These are phyloP conservation scores for Sternotherus odoratus DNA, from an alignment of 2,797 vertebrate genomes.

Conservation along the genomic window DNA sequence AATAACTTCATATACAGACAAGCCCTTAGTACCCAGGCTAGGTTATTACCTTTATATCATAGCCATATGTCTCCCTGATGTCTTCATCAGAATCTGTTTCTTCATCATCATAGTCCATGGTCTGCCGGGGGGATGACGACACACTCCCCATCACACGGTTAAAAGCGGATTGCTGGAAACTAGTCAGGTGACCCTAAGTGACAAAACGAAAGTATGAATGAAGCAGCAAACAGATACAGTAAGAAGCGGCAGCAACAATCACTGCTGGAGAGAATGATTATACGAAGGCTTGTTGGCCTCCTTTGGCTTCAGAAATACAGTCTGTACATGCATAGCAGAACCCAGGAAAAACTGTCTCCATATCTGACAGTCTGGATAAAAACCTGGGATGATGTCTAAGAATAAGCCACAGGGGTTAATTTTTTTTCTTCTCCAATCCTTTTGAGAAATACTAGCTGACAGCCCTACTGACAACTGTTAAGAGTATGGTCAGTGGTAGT, in stretches of 20 bases:
- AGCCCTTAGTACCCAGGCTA: neutral
- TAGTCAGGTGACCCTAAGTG: constrained; percentile 94
- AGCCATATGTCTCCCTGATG: constrained; percentile 95
- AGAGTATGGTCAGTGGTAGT: neutral
- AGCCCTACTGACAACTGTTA: neutral
- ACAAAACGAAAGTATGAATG: neutral
- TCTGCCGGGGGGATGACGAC: constrained; percentile 91
- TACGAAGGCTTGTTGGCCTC: neutral
- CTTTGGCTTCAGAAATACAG: neutral
- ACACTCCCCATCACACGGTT: constrained; percentile 86
- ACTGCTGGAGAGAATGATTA: neutral
- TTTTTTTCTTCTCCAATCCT: neutral
- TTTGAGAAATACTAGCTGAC: neutral
- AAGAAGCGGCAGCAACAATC: neutral
- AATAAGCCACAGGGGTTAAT: neutral
- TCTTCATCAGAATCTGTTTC: constrained; percentile 99
- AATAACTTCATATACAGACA: neutral
- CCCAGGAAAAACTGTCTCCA: neutral
- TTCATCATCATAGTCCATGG: constrained; percentile 95
- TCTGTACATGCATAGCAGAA: neutral
- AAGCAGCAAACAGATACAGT: neutral
- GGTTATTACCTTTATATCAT: constrained; percentile 90
- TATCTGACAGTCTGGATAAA: neutral
- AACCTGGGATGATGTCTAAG: rapidly evolving
- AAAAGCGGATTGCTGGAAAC: constrained; percentile 97